Evolutionary conservation across 2,113 vertebrate species (phyloP).

Genomic region (Pyrgilauda ruficollis): DNA sequence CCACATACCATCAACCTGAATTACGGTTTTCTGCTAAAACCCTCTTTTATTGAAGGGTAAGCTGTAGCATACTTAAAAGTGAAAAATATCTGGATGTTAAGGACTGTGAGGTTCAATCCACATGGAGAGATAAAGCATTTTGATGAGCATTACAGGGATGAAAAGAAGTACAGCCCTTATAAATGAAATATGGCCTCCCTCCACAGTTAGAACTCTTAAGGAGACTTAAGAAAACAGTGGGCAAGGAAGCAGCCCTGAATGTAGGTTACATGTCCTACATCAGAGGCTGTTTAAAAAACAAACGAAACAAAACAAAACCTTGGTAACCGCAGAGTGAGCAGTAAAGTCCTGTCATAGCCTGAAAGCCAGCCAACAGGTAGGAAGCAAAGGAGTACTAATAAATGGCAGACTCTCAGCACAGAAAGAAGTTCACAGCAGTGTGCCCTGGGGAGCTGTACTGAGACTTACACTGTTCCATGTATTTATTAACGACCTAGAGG

Average conservation of each 20-base stretch:
- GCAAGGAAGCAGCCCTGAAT: neutral
- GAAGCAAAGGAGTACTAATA: neutral
- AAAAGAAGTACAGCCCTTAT: neutral
- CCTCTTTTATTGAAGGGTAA: neutral
- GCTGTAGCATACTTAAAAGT: neutral
- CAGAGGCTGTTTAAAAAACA: neutral
- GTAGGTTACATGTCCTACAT: neutral
- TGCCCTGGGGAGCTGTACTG: neutral
- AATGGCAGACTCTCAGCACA: neutral
- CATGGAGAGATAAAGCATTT: conserved; percentile 15
- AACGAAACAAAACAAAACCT: neutral
- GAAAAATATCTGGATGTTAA: neutral
- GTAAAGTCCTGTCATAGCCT: neutral
- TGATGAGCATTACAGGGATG: conserved; percentile 8
- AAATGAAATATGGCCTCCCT: neutral
- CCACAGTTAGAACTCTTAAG: neutral
- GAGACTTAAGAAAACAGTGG: neutral
- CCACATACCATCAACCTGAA: neutral
- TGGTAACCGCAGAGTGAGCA: neutral
- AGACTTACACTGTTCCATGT: neutral
- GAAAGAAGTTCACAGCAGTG: neutral
- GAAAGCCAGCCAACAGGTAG: conserved; percentile 25
- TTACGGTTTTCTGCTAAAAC: neutral
- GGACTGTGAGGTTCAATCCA: neutral
- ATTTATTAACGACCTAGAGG: conserved; percentile 39